Evolutionary conservation across 2,888 invertebrate genomes (phyloP).

Genomic region (Suillia variegata): DNA sequence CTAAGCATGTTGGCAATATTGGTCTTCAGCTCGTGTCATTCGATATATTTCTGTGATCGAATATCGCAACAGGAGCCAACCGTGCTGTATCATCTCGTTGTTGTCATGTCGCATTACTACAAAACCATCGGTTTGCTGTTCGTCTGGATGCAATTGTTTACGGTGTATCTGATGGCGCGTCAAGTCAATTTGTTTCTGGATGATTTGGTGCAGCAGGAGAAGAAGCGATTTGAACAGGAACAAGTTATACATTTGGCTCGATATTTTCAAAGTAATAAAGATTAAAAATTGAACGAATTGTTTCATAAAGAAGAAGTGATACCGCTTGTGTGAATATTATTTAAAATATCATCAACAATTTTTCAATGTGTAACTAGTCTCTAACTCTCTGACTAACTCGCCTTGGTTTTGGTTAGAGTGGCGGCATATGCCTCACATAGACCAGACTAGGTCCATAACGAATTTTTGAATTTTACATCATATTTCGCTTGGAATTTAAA

Average conservation of each 20-base stretch:
- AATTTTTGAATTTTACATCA: too few species aligned
- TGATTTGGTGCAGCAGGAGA: constrained; percentile 23
- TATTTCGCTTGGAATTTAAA: too few species aligned
- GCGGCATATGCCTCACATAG: too few species aligned
- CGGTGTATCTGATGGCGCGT: constrained; percentile 25
- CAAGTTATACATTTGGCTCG: background rate
- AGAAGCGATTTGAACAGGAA: constrained; percentile 13
- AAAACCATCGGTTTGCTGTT: constrained; percentile 32
- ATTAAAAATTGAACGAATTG: background rate
- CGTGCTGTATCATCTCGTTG: constrained; percentile 31
- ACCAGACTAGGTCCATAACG: too few species aligned
- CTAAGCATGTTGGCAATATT: constrained; percentile 4
- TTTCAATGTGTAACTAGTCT: too few species aligned
- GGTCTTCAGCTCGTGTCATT: constrained; percentile 34
- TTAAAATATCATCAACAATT: too few species aligned
- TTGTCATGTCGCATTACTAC: constrained; percentile 36
- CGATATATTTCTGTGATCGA: constrained; percentile 34
- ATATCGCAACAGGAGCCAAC: constrained; percentile 30
- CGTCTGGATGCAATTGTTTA: constrained; percentile 30
- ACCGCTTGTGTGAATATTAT: too few species aligned
- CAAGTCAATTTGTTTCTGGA: constrained; percentile 33
- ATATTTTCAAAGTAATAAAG: too few species aligned
- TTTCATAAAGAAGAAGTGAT: too few species aligned
- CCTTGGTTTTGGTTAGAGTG: too few species aligned
- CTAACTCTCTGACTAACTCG: too few species aligned